Base-by-base conservation (phyloP, 2,888 invertebrate species). In the Caenorhabditis macrosperma region DNA sequence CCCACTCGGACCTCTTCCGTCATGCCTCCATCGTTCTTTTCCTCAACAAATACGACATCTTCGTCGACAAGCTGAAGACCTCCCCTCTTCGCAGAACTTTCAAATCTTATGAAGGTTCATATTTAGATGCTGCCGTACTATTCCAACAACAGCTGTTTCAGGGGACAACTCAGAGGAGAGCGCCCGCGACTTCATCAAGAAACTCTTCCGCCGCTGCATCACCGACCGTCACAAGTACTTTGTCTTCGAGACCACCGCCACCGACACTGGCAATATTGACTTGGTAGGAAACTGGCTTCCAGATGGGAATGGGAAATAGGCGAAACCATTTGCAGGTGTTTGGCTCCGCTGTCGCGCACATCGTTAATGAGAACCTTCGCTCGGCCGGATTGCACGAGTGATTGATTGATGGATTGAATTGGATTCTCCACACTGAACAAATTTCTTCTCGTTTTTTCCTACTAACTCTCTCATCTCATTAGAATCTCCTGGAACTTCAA, bases 11-110 rank as follows among this genome's bases (percentile, higher is more conserved):
- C 30, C 90, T 90, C 71, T 88, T 91, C 61, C 89, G 89, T 74
- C 89, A 90, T 60, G 91, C 91, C 3, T 91, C 91, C 46, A 89
- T 91, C 68, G 88, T 91, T 4, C 83, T 87, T n/a, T 87, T 87
- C 59, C 69, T 87, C 24, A 87, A 87, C 81, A 87, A 87, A 52
- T 82, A 79, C 61, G 91, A 91, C 81, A 83, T 91, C 17, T 91
- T 91, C 79, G 79, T 86, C 30, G 89, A 90, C 61, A 90, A 90
- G 71, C 81, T 91, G 12, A 87, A 88, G 54, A 78, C 78, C 2
- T 81, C 84, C 4, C 82, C 86, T 5, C 81, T 91, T 26, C 85
- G 83, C 3, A 71, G 76, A 5, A 90, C 87, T 81, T 90, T 90
- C 55, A 87, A 87, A 12, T 86, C 86, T 3, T 91, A 90, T 81